Evolutionary conservation across 1,140 invertebrate genomes (phyloP).

Genomic region (Diorhabda sublineata): DNA sequence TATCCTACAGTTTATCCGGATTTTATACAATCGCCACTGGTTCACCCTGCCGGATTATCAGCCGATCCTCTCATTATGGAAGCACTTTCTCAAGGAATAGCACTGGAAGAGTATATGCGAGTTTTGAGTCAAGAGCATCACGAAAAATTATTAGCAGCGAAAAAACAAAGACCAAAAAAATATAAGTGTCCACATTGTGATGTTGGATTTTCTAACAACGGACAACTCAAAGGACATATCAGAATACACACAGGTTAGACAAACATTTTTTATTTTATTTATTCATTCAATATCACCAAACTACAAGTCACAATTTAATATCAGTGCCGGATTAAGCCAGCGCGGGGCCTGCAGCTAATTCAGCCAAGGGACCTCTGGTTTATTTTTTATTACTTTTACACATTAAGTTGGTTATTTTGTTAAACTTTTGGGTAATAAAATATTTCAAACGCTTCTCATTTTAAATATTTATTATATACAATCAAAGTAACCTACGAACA

Average conservation of each 20-base stretch:
- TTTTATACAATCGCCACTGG: slow-evolving; percentile 45
- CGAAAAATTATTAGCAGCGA: slow-evolving; percentile 56
- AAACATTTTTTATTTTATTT: slow-evolving; percentile 18
- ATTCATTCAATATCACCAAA: background rate
- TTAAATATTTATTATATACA: too few relatives aligned
- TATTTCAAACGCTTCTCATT: too few relatives aligned
- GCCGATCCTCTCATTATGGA: slow-evolving; percentile 52
- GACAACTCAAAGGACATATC: slow-evolving; percentile 86
- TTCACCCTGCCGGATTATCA: slow-evolving; percentile 50
- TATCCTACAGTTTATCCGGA: slow-evolving; percentile 28
- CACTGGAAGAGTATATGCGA: slow-evolving; percentile 61
- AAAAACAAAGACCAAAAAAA: slow-evolving; percentile 81
- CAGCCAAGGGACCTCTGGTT: too few relatives aligned
- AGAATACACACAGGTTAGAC: slow-evolving; percentile 81
- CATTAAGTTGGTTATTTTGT: too few relatives aligned
- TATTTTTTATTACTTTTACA: too few relatives aligned
- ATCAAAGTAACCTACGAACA: too few relatives aligned
- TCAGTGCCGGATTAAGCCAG: too few relatives aligned
- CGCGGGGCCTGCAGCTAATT: too few relatives aligned
- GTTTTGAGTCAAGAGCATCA: slow-evolving; percentile 63
- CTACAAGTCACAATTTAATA: too few relatives aligned
- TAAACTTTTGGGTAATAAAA: too few relatives aligned
- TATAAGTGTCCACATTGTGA: slow-evolving; percentile 85
- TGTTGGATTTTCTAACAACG: slow-evolving; percentile 89
- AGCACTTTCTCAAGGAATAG: slow-evolving; percentile 54